Evolutionary conservation across 2,113 vertebrate genomes (phyloP).

Genomic region (Mesocricetus auratus): DNA sequence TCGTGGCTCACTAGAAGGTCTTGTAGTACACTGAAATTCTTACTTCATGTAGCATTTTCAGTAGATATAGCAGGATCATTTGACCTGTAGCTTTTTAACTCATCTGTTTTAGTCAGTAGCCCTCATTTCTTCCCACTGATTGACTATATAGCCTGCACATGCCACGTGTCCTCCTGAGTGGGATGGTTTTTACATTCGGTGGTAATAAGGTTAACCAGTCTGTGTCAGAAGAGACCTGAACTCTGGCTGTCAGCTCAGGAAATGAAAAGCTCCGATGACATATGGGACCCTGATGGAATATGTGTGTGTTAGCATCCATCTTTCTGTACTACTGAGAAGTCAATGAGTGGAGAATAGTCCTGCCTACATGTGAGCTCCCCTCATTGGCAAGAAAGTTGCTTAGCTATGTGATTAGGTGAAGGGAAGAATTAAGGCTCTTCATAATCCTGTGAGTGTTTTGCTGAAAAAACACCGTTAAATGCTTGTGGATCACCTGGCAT

Average conservation of each 20-base stretch:
- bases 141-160: accelerated
- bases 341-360: not conserved
- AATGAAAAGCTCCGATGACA: not conserved
- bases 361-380: not conserved
- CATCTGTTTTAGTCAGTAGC: not conserved
- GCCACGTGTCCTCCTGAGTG: not conserved
- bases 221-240: not conserved
- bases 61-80: not conserved
- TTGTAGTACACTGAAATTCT: not conserved
- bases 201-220: not conserved
- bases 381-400: not conserved
- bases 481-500: not conserved
- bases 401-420: not conserved
- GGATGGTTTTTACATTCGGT: not conserved
- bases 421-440: not conserved
- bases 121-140: not conserved
- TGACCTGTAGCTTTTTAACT: not conserved
- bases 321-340: not conserved
- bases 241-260: not conserved
- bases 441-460: not conserved
- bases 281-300: not conserved
- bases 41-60: not conserved
- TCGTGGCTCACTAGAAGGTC: not conserved
- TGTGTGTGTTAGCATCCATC: not conserved
- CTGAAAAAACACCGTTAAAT: not conserved